Base-by-base conservation (phyloP, 2,888 invertebrate species). In the Acanthosoma haemorrhoidale region DNA sequence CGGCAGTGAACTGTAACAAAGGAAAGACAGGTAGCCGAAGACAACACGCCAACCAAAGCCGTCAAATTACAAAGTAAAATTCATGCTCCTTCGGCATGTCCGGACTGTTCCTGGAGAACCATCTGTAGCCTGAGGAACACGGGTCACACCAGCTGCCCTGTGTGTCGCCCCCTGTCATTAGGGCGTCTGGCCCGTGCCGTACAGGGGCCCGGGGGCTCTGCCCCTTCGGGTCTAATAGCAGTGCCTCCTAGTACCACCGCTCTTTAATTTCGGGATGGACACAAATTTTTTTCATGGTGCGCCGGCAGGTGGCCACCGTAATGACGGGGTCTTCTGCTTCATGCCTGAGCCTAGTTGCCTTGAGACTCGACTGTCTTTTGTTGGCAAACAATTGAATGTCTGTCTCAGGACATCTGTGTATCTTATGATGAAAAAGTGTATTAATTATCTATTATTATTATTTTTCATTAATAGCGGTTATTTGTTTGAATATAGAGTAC, bases 181-280 rank as follows among this genome's bases (percentile, higher is more conserved):
- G 25, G 3, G 1, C n/a, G 51, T 51, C 51, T 51, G 51, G 51
- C 51, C 51, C 51, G 51, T 51, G 51, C 51, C n/a, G 25, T 2
- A 4, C 21, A 21, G 51, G 51, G 25, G 13, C 13, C 1, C 25
- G 51, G 21, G 21, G 25, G 25, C 25, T 21, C 25, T 18, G 11
- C 43, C 51, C n/a, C 51, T 6, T 25, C 13, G 51, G n/a, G n/a
- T n/a, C n/a, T 51, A 51, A 51, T 51, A 51, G 43, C 43, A 43
- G 43, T 4, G 4, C 43, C 51, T 25, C 25, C 5, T 5, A 8
- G n/a, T 51, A n/a, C 51, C n/a, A 51, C 61, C 61, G 61, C 61
- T 61, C 61, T 61, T 36, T 61, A 61, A 61, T 61, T 61, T 61
- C 11, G 16, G 34, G 21, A 61, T 61, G 34, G 61, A 61, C 61